Evolutionary conservation across 2,113 vertebrate species (phyloP).

Genomic region (Passer domesticus): DNA sequence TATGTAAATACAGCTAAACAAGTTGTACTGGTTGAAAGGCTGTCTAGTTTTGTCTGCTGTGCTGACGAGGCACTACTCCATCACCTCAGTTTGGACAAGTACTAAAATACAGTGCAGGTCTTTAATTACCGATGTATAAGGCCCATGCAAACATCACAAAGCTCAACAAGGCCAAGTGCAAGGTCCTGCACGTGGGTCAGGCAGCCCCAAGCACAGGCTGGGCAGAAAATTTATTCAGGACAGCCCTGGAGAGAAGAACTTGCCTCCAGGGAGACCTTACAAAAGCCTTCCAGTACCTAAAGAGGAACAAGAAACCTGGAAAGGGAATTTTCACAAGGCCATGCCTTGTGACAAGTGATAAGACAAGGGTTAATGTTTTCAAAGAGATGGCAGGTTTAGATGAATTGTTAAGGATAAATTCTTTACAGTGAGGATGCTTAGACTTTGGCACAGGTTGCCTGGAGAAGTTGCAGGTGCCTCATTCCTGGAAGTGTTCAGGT

Average conservation of each 20-base stretch:
- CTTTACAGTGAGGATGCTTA: background rate
- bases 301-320: background rate
- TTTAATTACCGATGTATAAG: background rate
- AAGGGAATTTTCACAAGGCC: background rate
- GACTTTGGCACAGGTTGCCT: background rate
- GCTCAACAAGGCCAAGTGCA: background rate
- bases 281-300: background rate
- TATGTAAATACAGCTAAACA: background rate
- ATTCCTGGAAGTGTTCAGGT: background rate
- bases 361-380: background rate
- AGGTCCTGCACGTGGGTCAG: accelerated
- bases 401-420: background rate
- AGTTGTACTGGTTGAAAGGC: background rate
- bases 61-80: background rate
- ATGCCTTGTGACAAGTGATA: no score
- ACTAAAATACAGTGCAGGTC: background rate
- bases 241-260: background rate
- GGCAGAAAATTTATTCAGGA: background rate
- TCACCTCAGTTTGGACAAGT: background rate
- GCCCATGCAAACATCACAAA: background rate
- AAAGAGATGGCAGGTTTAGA: background rate
- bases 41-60: background rate
- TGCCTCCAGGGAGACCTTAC: background rate
- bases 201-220: background rate
- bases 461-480: background rate